Evolutionary conservation across 2,888 invertebrate species (phyloP), one percentile per base, ranked within the genome.

Genomic region (Xanthia togata): DNA sequence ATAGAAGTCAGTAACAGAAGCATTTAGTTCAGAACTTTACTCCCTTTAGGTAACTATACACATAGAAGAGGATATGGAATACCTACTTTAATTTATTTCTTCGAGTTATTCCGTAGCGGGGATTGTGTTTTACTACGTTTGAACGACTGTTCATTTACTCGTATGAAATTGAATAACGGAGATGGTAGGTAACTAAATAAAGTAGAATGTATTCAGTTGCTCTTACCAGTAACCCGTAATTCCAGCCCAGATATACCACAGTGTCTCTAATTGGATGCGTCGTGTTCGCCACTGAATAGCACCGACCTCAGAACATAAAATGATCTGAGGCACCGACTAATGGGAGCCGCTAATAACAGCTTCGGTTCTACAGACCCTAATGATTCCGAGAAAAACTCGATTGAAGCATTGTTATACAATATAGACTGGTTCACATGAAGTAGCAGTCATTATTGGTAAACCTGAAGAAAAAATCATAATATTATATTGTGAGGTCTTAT

Each of bases 41-140:
- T 41, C 12, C 23, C 57, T 23, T 20, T 17, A 4, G n/a, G 31
- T 73, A 47, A 73, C 65, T 69, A 59, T n/a, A n/a, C n/a, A n/a
- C n/a, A 38, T 12, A 59, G 53, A 60, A 70, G 11, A 9, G 53
- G n/a, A 59, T 6, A 8, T 31, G 35, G 1, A 53, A 26, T 41
- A 26, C 41, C 63, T 68, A 26, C 41, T 68, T 68, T 20, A 47
- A n/a, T 62, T 63, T 47, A 65, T 69, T 74, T 63, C n/a, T 14
- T 57, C 6, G 20, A 71, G 62, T 12, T 50, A 57, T 63, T 57
- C n/a, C 6, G 8, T 35, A 2, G 57, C 38, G 20, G 31, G 38
- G 14, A 55, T 69, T 69, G 55, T 26, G 35, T 69, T 79, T 63
- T n/a, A 14, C 14, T 44, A 67, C 68, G 55, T 57, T 38, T n/a